Conservation (phyloP, 2,113 vertebrate species). For the Sphaerodactylus townsendi region DNA sequence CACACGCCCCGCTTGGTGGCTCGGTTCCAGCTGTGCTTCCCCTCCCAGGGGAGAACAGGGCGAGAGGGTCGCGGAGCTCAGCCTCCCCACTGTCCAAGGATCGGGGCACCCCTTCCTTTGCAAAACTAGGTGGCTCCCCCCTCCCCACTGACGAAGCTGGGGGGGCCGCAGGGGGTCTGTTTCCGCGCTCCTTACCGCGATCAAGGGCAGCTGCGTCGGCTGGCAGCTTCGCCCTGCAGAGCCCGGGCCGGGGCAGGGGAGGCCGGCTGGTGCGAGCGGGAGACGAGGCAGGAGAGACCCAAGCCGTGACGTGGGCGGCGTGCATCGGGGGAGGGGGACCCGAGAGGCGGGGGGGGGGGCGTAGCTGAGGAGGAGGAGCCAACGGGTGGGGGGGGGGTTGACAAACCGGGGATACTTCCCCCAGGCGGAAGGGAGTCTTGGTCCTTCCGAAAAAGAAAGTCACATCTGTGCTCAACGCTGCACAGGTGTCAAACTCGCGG, state of each 20-base stretch:
- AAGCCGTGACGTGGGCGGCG: neutral
- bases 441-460: too few species aligned
- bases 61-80: too few species aligned
- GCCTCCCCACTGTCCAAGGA: neutral
- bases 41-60: too few species aligned
- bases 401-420: neutral
- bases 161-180: too few species aligned
- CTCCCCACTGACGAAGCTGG: too few species aligned
- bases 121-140: too few species aligned
- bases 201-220: neutral
- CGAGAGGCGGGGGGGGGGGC: neutral
- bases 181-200: neutral
- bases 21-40: too few species aligned
- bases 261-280: neutral
- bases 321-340: neutral
- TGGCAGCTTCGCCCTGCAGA: neutral
- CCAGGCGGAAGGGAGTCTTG: too few species aligned
- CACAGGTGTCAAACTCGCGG: too few species aligned
- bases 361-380: neutral
- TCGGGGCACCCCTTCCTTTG: neutral
- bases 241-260: too few species aligned
- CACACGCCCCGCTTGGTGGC: too few species aligned
- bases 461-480: too few species aligned
- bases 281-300: neutral
- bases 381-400: accelerated